phyloP scores from a whole-genome alignment of 2,113 vertebrate genomes.

The Tapirus terrestris region DNA sequence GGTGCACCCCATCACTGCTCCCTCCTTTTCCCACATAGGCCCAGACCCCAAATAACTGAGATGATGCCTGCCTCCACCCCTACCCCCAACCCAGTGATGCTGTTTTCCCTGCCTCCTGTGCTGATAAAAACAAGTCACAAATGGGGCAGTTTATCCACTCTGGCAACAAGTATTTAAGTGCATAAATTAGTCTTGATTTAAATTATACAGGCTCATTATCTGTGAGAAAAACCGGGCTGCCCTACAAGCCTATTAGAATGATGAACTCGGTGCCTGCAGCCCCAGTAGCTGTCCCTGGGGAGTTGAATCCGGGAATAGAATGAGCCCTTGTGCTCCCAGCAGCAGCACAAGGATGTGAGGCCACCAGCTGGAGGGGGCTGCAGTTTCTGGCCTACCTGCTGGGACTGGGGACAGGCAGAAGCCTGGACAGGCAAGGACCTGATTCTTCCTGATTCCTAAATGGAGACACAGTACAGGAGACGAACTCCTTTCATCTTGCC shows the following conservation, averaged over 20 bases:
- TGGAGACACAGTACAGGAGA: background rate
- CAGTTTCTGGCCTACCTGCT: background rate
- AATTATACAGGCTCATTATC: constrained; percentile 20
- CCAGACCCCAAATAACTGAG: background rate
- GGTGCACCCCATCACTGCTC: fast-evolving
- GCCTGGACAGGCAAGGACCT: background rate
- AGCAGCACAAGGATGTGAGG: background rate
- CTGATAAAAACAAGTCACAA: constrained; percentile 44
- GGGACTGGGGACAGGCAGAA: background rate
- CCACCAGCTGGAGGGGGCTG: background rate
- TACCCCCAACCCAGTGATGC: background rate
- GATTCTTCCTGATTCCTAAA: background rate
- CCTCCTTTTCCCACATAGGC: background rate
- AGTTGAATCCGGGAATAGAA: background rate
- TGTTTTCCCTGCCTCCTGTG: background rate
- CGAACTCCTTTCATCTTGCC: background rate
- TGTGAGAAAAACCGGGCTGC: background rate
- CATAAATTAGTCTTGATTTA: constrained; percentile 48
- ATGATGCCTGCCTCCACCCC: background rate
- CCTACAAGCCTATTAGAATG: background rate
- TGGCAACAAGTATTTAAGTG: background rate
- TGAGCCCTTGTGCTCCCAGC: background rate
- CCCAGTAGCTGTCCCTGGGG: background rate
- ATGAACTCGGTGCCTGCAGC: background rate
- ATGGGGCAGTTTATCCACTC: background rate